A percentile compares a stretch with the other conserved stretches of the same genome.
Conservation (phyloP, 2,113 vertebrate genomes). For the Oreochromis tanganicae region DNA sequence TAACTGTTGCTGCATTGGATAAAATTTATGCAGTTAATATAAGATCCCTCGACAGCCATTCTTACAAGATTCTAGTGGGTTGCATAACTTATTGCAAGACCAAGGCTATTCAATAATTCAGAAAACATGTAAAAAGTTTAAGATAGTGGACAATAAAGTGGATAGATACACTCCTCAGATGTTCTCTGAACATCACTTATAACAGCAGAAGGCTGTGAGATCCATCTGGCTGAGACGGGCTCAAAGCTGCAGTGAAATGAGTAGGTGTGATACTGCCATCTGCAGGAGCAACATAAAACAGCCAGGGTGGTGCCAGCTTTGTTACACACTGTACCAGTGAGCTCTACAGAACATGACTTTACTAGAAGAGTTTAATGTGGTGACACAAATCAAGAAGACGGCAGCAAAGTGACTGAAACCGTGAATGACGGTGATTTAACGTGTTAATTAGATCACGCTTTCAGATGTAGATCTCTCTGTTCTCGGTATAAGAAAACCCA, state of each 20-base stretch:
- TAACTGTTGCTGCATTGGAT: slow-evolving; percentile 24
- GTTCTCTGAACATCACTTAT: background rate
- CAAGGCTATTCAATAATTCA: slow-evolving; percentile 8
- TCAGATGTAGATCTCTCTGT: background rate
- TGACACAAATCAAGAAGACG: background rate
- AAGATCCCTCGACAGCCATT: slow-evolving; percentile 18
- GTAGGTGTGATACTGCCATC: slow-evolving; percentile 58
- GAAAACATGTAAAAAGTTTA: slow-evolving; percentile 1
- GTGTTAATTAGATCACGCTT: background rate
- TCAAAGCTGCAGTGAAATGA: background rate
- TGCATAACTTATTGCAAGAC: background rate
- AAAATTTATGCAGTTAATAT: slow-evolving; percentile 51
- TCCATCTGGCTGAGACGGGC: background rate
- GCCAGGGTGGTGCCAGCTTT: background rate
- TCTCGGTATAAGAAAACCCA: background rate
- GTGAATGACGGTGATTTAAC: background rate
- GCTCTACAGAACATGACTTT: background rate
- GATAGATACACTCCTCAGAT: background rate
- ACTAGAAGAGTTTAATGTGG: background rate
- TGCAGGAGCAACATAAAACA: slow-evolving; percentile 9
- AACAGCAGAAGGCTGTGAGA: background rate
- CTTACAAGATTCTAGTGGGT: background rate
- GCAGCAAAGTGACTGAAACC: background rate
- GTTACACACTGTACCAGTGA: background rate
- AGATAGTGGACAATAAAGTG: background rate